Evolutionary conservation across 2,113 vertebrate species (phyloP).

Genomic region (Puntigrus tetrazona): DNA sequence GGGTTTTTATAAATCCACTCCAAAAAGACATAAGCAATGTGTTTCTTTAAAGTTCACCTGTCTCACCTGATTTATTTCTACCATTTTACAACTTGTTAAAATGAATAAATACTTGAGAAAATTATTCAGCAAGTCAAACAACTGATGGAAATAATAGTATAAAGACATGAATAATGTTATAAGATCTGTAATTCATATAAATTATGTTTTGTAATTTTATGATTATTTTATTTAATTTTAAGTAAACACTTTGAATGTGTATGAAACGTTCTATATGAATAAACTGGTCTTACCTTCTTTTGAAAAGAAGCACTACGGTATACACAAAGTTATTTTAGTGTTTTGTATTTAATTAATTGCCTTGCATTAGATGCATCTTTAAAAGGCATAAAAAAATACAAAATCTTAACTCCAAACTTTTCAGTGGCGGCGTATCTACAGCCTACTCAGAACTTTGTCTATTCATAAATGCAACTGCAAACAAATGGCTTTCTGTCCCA

Average conservation of each 20-base stretch:
- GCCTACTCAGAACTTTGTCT: background rate
- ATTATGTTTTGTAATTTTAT: too few species aligned
- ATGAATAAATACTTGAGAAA: background rate
- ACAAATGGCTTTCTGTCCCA: background rate
- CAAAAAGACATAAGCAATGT: background rate
- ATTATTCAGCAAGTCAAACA: background rate
- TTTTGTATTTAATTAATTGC: background rate
- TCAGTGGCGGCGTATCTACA: background rate
- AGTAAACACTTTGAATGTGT: too few species aligned
- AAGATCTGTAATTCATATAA: background rate
- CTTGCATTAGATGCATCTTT: background rate
- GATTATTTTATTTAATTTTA: too few species aligned
- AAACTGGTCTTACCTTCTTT: too few species aligned
- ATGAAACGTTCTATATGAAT: too few species aligned
- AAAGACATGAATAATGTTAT: background rate
- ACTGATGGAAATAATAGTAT: background rate
- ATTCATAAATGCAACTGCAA: background rate
- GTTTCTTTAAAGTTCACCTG: background rate
- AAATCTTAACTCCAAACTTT: background rate
- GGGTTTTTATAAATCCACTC: background rate
- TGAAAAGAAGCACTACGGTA: background rate
- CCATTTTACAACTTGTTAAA: background rate
- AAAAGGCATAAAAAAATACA: background rate
- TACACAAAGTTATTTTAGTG: background rate
- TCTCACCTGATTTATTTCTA: background rate